Evolutionary conservation across 2,113 vertebrate species (phyloP).

Genomic region (Scartelaos histophorus): DNA sequence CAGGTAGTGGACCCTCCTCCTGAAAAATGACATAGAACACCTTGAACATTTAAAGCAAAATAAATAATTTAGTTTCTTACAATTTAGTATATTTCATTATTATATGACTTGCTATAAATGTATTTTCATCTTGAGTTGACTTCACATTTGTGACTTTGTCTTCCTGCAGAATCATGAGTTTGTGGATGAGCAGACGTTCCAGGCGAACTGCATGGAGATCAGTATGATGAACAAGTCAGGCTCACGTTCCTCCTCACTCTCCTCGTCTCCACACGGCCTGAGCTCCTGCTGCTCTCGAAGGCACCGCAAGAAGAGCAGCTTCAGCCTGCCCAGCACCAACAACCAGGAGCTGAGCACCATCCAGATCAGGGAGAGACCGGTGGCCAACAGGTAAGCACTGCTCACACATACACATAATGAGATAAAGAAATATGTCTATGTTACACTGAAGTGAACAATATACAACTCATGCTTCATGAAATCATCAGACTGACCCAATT

Average conservation of each 20-base stretch:
- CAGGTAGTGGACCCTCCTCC: too few relatives aligned
- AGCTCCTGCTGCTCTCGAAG: constrained; percentile 91
- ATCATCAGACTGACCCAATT: too few relatives aligned
- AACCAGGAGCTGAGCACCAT: constrained; percentile 92
- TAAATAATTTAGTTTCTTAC: not conserved
- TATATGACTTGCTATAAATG: not conserved
- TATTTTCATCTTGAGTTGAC: not conserved
- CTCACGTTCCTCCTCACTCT: constrained; percentile 89
- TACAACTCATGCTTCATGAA: too few relatives aligned
- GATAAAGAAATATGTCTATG: too few relatives aligned
- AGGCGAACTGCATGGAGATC: constrained; percentile 95
- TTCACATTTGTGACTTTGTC: not conserved
- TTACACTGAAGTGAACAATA: too few relatives aligned
- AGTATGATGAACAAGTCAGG: constrained; percentile 83
- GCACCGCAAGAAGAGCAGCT: constrained; percentile 93
- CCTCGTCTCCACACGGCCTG: constrained; percentile 86
- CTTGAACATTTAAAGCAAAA: too few relatives aligned
- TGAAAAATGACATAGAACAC: too few relatives aligned
- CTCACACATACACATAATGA: not conserved
- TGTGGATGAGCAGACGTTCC: constrained; percentile 96
- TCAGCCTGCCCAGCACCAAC: constrained; percentile 89
- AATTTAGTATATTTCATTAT: not conserved
- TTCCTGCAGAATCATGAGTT: constrained; percentile 91
- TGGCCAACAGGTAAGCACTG: constrained; percentile 59
- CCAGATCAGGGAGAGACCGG: constrained; percentile 70